phyloP scores from a whole-genome alignment of 2,888 invertebrate species.

The Parnassius smintheus region DNA sequence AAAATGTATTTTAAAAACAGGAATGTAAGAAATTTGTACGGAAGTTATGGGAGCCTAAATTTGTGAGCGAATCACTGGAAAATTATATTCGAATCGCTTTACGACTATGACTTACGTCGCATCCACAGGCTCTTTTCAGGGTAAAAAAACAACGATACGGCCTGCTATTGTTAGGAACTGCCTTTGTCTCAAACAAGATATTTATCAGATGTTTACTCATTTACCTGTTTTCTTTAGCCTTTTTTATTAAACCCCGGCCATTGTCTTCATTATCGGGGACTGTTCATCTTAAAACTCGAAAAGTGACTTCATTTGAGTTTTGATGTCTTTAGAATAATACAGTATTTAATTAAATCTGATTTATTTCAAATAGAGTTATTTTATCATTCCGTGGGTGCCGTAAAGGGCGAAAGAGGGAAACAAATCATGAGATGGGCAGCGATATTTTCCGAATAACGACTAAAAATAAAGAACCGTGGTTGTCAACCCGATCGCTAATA shows the following conservation, averaged over 20 bases:
- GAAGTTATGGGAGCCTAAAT: no score
- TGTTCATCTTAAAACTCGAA: conserved; percentile 11
- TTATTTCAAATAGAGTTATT: no score
- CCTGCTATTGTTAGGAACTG: conserved; percentile 58
- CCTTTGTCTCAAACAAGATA: conserved; percentile 74
- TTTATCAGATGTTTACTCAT: conserved; percentile 72
- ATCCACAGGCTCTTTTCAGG: conserved; percentile 49
- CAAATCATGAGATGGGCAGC: no score
- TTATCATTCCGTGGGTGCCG: no score
- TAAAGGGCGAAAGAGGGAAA: no score
- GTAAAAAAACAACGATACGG: conserved; percentile 62
- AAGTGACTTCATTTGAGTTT: conserved; percentile 16
- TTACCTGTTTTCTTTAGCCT: conserved; percentile 62
- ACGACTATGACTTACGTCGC: conserved; percentile 25
- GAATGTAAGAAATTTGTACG: no score
- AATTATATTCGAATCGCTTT: conserved; percentile 9
- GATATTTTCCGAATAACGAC: no score
- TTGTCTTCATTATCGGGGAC: conserved; percentile 32
- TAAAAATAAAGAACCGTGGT: no score
- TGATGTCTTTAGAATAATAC: neutral
- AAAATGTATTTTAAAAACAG: no score
- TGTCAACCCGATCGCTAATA: no score
- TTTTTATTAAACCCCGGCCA: conserved; percentile 60
- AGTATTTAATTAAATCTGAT: no score
- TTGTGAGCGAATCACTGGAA: neutral